Evolutionary conservation across 2,113 vertebrate genomes (phyloP).

Genomic region (Larimichthys polyactis): DNA sequence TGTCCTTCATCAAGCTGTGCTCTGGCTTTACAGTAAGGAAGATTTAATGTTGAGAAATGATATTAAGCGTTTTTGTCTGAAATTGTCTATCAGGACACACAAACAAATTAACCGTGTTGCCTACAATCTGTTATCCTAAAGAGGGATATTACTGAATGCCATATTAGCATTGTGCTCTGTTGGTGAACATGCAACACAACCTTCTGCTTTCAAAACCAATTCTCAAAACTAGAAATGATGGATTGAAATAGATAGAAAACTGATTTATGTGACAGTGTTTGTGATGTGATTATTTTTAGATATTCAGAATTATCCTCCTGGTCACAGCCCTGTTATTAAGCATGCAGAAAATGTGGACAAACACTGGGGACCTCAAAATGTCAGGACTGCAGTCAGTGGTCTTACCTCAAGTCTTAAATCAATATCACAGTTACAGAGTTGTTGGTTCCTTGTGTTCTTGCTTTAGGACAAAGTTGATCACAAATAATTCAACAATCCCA

Average conservation of each 20-base stretch:
- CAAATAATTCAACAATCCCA: background rate
- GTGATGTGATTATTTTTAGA: background rate
- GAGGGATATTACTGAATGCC: background rate
- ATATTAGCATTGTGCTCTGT: background rate
- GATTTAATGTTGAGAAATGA: constrained; percentile 24
- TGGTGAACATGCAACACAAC: constrained; percentile 1
- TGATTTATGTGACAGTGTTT: background rate
- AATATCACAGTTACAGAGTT: constrained; percentile 2
- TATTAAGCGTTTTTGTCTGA: constrained; percentile 37
- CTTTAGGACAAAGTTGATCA: background rate
- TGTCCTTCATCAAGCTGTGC: constrained; percentile 54
- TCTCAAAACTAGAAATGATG: background rate
- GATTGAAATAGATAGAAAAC: background rate
- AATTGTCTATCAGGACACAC: constrained; percentile 25
- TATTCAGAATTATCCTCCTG: background rate
- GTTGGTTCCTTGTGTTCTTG: no score
- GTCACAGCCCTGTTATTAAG: background rate
- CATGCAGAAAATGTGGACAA: background rate
- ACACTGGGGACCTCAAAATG: background rate
- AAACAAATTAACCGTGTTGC: constrained; percentile 25
- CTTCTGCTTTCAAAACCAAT: background rate
- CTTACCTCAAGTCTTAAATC: background rate
- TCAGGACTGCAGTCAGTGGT: background rate
- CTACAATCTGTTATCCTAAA: constrained; percentile 24
- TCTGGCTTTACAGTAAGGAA: constrained; percentile 40